These are phyloP conservation scores for Porites lutea DNA, from an alignment of 64 coral and sea anemone genomes.

Conservation along the genomic window DNA sequence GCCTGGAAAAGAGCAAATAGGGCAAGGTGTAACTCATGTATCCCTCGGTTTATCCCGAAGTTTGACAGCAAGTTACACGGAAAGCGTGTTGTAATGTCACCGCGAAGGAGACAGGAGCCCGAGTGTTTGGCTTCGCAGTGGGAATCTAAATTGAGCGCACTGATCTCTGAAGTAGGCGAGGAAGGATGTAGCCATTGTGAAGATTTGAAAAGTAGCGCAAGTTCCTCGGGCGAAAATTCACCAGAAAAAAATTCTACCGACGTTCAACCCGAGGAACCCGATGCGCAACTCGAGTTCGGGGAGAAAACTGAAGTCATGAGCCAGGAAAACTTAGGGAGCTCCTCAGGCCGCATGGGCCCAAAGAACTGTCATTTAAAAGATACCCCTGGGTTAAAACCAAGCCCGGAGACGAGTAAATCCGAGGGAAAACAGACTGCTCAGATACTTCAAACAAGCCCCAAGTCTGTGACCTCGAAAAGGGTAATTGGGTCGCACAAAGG, in stretches of 20 bases:
- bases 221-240: not conserved
- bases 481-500: not conserved
- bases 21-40: slow-evolving; percentile 36
- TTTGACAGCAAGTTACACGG: slow-evolving; percentile 6
- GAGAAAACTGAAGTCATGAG: not conserved
- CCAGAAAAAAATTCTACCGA: not conserved
- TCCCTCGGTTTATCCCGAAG: slow-evolving; percentile 4
- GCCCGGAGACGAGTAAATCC: not conserved
- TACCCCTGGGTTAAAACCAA: not conserved
- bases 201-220: not conserved
- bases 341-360: not conserved
- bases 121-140: not conserved
- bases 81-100: not conserved
- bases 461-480: not conserved
- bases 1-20: not conserved
- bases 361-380: not conserved
- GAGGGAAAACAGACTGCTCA: not conserved
- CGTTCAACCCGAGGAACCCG: not conserved
- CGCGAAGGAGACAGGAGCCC: not conserved
- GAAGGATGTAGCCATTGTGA: not conserved
- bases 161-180: not conserved
- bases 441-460: not conserved
- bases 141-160: not conserved
- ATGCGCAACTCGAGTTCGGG: not conserved
- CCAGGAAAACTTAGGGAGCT: not conserved